Base-by-base conservation (phyloP, 2,888 invertebrate species). In the Chloroclysta siterata region DNA sequence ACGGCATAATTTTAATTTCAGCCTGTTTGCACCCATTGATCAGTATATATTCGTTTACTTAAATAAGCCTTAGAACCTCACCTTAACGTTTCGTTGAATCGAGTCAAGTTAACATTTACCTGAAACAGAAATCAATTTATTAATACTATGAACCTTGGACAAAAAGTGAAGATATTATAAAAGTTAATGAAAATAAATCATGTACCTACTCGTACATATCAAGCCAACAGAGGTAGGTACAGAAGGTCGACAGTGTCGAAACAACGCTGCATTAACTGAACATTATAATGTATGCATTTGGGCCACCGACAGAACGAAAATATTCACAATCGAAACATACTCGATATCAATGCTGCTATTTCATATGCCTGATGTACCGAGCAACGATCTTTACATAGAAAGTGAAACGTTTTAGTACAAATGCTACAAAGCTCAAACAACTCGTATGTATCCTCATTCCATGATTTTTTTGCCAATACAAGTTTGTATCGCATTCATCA, bases 161-260 rank as follows among this genome's bases (percentile, higher is more conserved):
- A 63, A 65, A 70, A 69, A 70, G 66, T 60, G 72, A 64, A 69
- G 52, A 72, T 71, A 68, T 69, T 65, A 70, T 73, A 72, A 74
- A 72, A 63, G 67, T 72, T 75, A 66, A 78, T 77, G 77, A 74
- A 78, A 79, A 80, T 71, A 78, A 81, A 79, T 72, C 75, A 80
- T 78, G 73, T 33, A 33, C 15, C 29, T 46, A 46, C 15, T 41
- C 2, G 15, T 73, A 77, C 77, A 77, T 72, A 79, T 74, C 72
- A 78, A 79, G 70, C 78, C 69, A 73, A 76, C 71, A 77, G 72
- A 74, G 75, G 3, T 22, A 22, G 3, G 80, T 78, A 80, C 73
- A 81, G 85, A 89, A 90, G 89, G 90, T 83, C 83, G 76, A 67
- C 71, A 69, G 78, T 90, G 85, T 87, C 86, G 86, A 88, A 88